Evolutionary conservation across 2,797 vertebrate genomes (phyloP).

Genomic region (Acanthis flammea): DNA sequence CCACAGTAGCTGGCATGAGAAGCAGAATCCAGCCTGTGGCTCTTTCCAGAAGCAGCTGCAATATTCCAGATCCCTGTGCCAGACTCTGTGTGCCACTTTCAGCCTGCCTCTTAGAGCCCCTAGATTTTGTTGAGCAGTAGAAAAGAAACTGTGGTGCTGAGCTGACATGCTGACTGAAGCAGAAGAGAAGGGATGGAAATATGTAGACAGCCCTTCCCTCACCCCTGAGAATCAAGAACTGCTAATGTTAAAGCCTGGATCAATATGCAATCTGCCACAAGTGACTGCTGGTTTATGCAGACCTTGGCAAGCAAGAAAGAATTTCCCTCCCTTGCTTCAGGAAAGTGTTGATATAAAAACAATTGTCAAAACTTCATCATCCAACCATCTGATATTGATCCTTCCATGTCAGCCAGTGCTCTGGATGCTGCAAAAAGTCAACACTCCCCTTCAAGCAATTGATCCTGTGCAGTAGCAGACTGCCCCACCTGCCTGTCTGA

Average conservation of each 20-base stretch:
- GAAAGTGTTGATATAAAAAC: conserved; percentile 19
- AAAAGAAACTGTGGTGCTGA: not conserved
- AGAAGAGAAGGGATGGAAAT: not conserved
- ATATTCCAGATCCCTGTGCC: not conserved
- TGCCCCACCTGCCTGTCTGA: not conserved
- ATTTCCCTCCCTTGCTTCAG: conserved; percentile 1
- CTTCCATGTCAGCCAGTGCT: not conserved
- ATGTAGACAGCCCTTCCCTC: not conserved
- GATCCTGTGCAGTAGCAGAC: not conserved
- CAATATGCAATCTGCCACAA: conserved; percentile 20
- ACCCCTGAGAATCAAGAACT: not conserved
- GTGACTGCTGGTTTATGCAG: not conserved
- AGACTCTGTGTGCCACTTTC: not conserved
- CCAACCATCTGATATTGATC: not conserved
- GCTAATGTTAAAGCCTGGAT: not conserved
- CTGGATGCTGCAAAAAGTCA: not conserved
- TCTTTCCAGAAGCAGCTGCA: not conserved
- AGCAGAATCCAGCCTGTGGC: fast-evolving
- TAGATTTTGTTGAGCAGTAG: fast-evolving
- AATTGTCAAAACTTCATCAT: conserved; percentile 29
- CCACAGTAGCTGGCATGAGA: fast-evolving
- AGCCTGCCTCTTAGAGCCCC: not conserved
- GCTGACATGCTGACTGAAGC: not conserved
- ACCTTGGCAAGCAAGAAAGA: not conserved
- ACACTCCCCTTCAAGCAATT: not conserved